A percentile compares a stretch with the other conserved stretches of the same genome.
Conservation (phyloP, 2,797 vertebrate genomes). For the Tapirus indicus region DNA sequence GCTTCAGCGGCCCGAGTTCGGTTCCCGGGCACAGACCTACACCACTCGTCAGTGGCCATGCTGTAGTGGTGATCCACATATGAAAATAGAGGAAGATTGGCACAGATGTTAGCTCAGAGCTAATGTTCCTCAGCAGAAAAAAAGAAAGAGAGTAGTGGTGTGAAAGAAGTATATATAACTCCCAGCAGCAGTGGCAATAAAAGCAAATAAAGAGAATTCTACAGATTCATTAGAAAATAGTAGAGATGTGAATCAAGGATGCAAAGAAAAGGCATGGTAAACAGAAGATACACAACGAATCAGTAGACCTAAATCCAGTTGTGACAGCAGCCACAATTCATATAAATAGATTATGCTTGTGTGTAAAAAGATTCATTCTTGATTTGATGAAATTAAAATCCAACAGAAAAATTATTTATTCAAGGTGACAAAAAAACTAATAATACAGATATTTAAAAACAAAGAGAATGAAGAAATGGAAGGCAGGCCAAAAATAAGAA, state of each 20-base stretch:
- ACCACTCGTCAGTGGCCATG: too few relatives aligned
- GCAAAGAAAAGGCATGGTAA: too few relatives aligned
- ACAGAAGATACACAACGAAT: background rate
- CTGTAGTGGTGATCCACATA: too few relatives aligned
- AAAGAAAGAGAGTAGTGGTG: too few relatives aligned
- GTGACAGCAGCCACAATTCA: accelerated
- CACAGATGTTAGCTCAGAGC: too few relatives aligned
- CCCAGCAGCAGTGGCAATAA: background rate
- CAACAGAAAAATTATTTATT: background rate
- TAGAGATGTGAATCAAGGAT: background rate
- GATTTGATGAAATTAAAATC: background rate
- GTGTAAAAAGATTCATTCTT: background rate
- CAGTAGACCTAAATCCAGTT: too few relatives aligned
- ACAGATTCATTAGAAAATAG: background rate
- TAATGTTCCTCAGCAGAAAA: too few relatives aligned
- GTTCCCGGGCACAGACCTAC: too few relatives aligned
- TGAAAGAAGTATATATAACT: background rate
- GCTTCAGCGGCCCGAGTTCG: too few relatives aligned
- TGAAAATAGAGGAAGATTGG: too few relatives aligned
- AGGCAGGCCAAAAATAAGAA: background rate
- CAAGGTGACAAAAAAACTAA: background rate
- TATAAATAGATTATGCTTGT: accelerated
- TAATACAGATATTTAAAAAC: background rate
- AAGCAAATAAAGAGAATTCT: background rate
- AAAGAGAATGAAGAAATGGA: background rate